Percentiles rank a stretch among this genome's conserved stretches.
phyloP scores from a whole-genome alignment of 1,140 invertebrate species.

The Teleogryllus occipitalis region DNA sequence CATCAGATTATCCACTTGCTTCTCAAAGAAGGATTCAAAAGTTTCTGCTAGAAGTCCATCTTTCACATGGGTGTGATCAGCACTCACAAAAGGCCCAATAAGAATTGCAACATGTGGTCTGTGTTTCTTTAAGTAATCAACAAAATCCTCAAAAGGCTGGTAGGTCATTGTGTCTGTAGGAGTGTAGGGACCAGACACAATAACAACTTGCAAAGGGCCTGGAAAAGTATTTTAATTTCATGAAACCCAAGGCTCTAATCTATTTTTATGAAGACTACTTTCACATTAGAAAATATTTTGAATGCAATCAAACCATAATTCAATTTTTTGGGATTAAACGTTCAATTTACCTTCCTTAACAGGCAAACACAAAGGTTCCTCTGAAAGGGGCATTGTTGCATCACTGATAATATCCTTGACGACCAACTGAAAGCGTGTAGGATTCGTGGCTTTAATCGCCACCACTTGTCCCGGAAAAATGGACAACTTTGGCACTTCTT shows the following conservation, averaged over 20 bases:
- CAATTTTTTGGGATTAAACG: background rate
- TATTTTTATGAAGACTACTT: background rate
- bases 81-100: constrained; percentile 75
- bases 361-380: constrained; percentile 16
- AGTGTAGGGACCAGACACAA: constrained; percentile 77
- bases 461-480: constrained; percentile 81
- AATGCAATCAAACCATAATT: background rate
- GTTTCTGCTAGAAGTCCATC: constrained; percentile 48
- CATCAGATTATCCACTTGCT: constrained; percentile 54
- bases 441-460: constrained; percentile 61
- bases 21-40: constrained; percentile 62
- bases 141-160: constrained; percentile 70
- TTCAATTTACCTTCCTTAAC: constrained; percentile 7
- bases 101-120: constrained; percentile 73
- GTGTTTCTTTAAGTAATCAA: constrained; percentile 55
- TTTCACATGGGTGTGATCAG: constrained; percentile 50
- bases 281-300: no score
- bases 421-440: constrained; percentile 55
- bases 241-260: background rate
- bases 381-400: constrained; percentile 32
- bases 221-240: constrained; percentile 23
- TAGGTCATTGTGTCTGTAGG: constrained; percentile 63
- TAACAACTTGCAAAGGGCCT: constrained; percentile 56
- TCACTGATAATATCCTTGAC: constrained; percentile 55
- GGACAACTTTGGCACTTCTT: constrained; percentile 45